Base-by-base conservation (phyloP, 2,888 invertebrate genomes). In the Eubasilissa splendida region DNA sequence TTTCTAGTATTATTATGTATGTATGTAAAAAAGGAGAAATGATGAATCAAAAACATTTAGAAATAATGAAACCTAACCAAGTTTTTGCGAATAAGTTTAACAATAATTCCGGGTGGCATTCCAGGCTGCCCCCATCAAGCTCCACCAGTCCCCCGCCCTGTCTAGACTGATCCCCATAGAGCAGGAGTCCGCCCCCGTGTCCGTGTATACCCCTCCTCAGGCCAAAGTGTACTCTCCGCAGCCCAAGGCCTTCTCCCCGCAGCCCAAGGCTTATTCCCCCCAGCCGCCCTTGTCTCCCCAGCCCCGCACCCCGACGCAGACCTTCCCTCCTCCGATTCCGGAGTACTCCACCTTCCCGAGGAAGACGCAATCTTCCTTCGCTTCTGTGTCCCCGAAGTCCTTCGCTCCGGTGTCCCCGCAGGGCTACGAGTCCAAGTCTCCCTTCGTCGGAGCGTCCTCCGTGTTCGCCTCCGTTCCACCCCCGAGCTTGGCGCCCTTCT, bases 121-220 rank as follows among this genome's bases (percentile, higher is more conserved):
- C 60, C 83, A 83, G 83, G 83, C 82, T 75, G 79, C 83, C 76
- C 83, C 83, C 65, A 80, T 76, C 71, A 82, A 83, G 77, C 66
- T 82, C 79, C 59, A 79, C 74, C 84, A 84, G 80, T 84, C 84
- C 76, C 84, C 84, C 33, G 82, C 84, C 58, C 80, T 82, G 9
- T 74, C 82, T 63, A 81, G 84, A 59, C 79, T 84, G 8, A 81
- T 84, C 60, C 84, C 84, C 33, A 66, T 83, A 70, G 82, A 82
- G 68, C 79, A 58, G 50, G 81, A 83, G 54, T 52, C 88, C 89
- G 88, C 89, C 88, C 88, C 87, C 86, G 58, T 73, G 84, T 56
- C 82, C 84, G 42, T 42, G 42, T 56, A 86, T 86, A 79, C 80
- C 84, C 85, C 86, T 87, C 85, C 79, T 85, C 71, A 73, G 56